A percentile compares a stretch with the other conserved stretches of the same genome.
phyloP scores from a whole-genome alignment of 2,888 invertebrate species.

The Troilus luridus region DNA sequence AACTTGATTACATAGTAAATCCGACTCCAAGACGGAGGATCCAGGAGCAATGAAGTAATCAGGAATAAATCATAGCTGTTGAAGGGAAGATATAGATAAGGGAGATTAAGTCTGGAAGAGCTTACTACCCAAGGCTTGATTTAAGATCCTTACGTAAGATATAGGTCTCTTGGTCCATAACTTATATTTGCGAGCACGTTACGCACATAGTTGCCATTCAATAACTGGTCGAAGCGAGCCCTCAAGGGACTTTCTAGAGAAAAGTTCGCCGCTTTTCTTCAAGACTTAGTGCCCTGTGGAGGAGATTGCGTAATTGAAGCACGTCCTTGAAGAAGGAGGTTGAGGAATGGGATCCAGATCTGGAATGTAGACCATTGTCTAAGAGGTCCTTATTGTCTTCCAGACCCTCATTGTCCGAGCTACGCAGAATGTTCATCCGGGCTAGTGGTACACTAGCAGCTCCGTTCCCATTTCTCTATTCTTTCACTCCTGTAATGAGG shows the following conservation, averaged over 20 bases:
- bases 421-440: slow-evolving; percentile 45
- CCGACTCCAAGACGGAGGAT: not conserved
- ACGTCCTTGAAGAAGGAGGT: slow-evolving; percentile 52
- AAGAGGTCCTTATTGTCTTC: slow-evolving; percentile 19
- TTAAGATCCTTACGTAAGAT: slow-evolving; percentile 9
- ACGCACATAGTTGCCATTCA: not conserved
- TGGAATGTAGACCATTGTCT: slow-evolving; percentile 54
- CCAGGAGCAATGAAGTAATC: not conserved
- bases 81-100: not conserved
- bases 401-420: not conserved
- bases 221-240: not conserved
- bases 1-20: too few species aligned
- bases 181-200: slow-evolving; percentile 11
- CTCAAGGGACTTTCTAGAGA: not conserved
- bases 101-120: not conserved
- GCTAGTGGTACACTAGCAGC: slow-evolving; percentile 27
- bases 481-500: not conserved
- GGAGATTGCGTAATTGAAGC: slow-evolving; percentile 36
- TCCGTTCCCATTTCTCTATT: slow-evolving; percentile 4
- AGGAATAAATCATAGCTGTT: not conserved
- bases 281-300: not conserved
- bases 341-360: slow-evolving; percentile 50
- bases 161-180: slow-evolving; percentile 39
- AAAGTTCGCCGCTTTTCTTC: not conserved
- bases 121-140: not conserved